Conservation (phyloP, 2,797 vertebrate genomes). For the Antennarius maculatus region DNA sequence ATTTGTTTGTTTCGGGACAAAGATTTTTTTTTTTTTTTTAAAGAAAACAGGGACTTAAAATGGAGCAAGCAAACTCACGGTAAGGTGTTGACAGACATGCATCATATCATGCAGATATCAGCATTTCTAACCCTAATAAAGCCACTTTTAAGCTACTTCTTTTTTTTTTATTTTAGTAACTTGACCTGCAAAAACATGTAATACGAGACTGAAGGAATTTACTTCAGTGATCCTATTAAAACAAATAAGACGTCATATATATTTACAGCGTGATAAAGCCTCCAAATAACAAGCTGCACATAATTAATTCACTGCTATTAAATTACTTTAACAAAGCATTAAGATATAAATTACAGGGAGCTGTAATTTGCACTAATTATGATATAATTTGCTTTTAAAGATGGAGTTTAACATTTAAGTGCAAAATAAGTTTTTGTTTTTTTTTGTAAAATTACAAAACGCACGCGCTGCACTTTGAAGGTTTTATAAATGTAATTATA, state of each 20-base stretch:
- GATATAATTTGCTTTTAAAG: neutral
- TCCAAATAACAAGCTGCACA: neutral
- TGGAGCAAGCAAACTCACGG: conserved; percentile 70
- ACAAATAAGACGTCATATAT: neutral
- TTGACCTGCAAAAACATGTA: neutral
- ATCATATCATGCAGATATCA: conserved; percentile 15
- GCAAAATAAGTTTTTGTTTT: too few relatives aligned
- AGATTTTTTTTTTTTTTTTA: neutral
- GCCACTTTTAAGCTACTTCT: conserved; percentile 1
- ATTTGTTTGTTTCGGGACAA: conserved; percentile 61
- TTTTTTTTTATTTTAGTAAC: neutral
- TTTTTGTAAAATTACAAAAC: too few relatives aligned
- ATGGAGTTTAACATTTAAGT: neutral
- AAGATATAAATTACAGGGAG: conserved; percentile 9
- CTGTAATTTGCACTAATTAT: neutral
- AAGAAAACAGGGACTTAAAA: conserved; percentile 50
- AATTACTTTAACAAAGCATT: neutral
- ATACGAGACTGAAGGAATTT: conserved; percentile 26
- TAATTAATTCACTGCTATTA: conserved; percentile 5
- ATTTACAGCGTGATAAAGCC: neutral
- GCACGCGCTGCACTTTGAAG: too few relatives aligned
- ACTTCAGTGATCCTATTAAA: neutral
- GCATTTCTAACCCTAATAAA: conserved; percentile 13
- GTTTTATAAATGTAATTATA: neutral
- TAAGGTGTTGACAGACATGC: conserved; percentile 67